Percentiles rank a stretch among this genome's conserved stretches.
Conservation (phyloP, 2,113 vertebrate species). For the Hiodon alosoides region DNA sequence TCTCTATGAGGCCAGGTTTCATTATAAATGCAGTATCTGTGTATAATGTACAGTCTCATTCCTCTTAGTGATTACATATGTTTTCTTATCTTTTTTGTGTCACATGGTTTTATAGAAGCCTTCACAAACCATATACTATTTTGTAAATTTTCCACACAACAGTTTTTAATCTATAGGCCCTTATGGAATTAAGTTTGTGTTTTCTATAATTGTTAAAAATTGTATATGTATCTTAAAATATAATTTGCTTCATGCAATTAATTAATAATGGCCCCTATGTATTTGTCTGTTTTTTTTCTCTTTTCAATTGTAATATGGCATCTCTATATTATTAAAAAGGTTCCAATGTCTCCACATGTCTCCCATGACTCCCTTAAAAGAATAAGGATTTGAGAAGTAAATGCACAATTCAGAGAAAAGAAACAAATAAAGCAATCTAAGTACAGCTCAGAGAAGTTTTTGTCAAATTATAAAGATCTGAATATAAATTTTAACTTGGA, state of each 20-base stretch:
- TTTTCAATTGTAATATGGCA: slow-evolving; percentile 31
- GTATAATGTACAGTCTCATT: slow-evolving; percentile 21
- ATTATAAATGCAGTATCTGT: slow-evolving; percentile 13
- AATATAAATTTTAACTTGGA: neutral
- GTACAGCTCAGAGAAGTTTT: neutral
- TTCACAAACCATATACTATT: slow-evolving; percentile 23
- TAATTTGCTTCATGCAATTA: slow-evolving; percentile 31
- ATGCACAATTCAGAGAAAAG: neutral
- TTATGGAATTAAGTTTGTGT: slow-evolving; percentile 10
- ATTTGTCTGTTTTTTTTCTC: slow-evolving; percentile 17
- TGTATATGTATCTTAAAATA: neutral
- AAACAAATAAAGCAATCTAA: neutral
- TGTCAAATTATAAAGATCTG: neutral
- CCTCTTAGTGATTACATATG: neutral
- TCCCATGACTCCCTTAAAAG: neutral
- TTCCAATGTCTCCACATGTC: slow-evolving; percentile 25
- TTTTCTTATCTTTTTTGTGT: slow-evolving; percentile 13
- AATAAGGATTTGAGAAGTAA: neutral
- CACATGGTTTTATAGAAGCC: neutral
- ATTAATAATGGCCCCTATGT: slow-evolving; percentile 31
- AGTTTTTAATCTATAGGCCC: slow-evolving; percentile 22
- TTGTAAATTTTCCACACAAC: slow-evolving; percentile 26
- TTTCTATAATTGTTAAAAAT: neutral
- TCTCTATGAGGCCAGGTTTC: neutral
- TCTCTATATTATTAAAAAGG: slow-evolving; percentile 46